Conservation (phyloP, 2,888 invertebrate species). For the Platycheirus rosarum region DNA sequence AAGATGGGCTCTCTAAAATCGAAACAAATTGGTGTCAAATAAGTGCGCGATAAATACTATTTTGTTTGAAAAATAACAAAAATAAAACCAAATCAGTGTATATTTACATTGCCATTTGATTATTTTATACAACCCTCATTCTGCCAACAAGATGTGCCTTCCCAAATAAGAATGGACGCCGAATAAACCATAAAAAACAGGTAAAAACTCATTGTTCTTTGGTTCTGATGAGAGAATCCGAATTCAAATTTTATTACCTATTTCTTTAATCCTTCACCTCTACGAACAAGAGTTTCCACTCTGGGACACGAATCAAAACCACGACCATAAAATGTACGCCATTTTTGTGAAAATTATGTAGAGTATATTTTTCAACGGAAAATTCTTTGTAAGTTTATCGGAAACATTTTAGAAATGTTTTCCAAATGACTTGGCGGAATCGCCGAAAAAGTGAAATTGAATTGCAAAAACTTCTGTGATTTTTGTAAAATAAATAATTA, state of each 20-base stretch:
- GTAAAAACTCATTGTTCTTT: conserved; percentile 19
- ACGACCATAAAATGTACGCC: conserved; percentile 53
- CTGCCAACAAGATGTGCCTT: conserved; percentile 53
- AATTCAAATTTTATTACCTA: neutral
- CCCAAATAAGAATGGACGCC: conserved; percentile 38
- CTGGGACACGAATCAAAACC: conserved; percentile 56
- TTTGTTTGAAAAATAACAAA: conserved; percentile 67
- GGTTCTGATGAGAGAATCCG: neutral
- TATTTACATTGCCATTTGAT: conserved; percentile 21
- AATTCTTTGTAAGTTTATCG: neutral
- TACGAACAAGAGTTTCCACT: conserved; percentile 53
- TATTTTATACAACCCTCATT: too few relatives aligned
- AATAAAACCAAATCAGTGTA: conserved; percentile 15
- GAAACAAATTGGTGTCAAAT: conserved; percentile 70
- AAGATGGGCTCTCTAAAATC: conserved; percentile 32
- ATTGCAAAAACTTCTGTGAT: neutral
- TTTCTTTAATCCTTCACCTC: conserved; percentile 56
- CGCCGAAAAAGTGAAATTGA: neutral
- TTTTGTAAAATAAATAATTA: conserved; percentile 4
- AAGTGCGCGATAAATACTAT: conserved; percentile 65
- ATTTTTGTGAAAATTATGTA: conserved; percentile 57
- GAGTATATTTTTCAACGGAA: conserved; percentile 32
- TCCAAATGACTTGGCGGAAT: conserved; percentile 9
- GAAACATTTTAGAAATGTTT: neutral
- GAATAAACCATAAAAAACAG: conserved; percentile 53